phyloP scores from a whole-genome alignment of 2,797 vertebrate genomes.

The Microchirus variegatus region DNA sequence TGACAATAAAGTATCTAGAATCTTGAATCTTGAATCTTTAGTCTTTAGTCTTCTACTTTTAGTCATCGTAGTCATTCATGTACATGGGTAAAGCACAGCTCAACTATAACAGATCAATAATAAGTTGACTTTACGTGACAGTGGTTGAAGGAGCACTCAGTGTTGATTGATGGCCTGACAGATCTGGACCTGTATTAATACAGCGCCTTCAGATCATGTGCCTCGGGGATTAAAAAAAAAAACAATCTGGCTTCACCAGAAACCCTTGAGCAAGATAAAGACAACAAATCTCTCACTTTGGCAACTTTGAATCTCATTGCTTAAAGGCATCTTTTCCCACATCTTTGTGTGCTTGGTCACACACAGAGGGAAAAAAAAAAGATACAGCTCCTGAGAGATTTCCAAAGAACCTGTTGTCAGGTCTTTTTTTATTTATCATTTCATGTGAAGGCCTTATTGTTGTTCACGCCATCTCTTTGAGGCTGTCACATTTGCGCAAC shows the following conservation, averaged over 20 bases:
- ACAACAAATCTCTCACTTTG: conserved; percentile 60
- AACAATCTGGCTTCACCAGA: conserved; percentile 42
- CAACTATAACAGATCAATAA: too few relatives aligned
- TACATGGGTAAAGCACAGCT: too few relatives aligned
- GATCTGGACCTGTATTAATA: conserved; percentile 37
- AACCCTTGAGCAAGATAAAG: conserved; percentile 52
- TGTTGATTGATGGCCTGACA: conserved; percentile 52
- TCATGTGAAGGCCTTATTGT: conserved; percentile 51
- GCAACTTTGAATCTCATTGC: conserved; percentile 63
- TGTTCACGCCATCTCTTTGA: conserved; percentile 55
- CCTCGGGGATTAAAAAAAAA: conserved; percentile 49
- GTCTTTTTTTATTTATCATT: conserved; percentile 39
- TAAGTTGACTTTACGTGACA: conserved; percentile 17
- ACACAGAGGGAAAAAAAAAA: conserved; percentile 12
- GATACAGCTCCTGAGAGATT: conserved; percentile 45
- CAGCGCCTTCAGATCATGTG: conserved; percentile 28
- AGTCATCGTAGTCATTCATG: too few relatives aligned
- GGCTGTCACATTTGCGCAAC: conserved; percentile 50
- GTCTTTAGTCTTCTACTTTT: too few relatives aligned
- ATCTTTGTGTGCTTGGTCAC: conserved; percentile 18
- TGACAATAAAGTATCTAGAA: too few relatives aligned
- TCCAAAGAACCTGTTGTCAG: conserved; percentile 47
- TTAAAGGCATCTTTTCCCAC: conserved; percentile 42
- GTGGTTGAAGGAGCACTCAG: conserved; percentile 10
- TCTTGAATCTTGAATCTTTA: too few relatives aligned